These are phyloP conservation scores for Xiphophorus birchmanni DNA, from an alignment of 2,797 vertebrate genomes.

Conservation along the genomic window DNA sequence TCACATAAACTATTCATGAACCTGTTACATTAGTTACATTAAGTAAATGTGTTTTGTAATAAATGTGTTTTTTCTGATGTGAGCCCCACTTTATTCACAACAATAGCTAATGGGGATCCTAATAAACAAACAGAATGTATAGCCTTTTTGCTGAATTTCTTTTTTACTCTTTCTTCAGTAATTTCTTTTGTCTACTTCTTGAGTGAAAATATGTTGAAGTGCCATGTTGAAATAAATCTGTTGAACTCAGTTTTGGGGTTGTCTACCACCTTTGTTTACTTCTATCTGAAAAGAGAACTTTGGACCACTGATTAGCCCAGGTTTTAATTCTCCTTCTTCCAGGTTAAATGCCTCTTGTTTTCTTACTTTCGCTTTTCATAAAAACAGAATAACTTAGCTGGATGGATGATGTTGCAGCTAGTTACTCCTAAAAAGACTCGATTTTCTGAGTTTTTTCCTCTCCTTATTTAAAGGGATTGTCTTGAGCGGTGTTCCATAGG, in stretches of 20 bases:
- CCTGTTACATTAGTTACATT: too few relatives aligned
- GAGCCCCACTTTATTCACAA: background rate
- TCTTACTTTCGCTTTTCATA: background rate
- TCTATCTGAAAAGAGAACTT: background rate
- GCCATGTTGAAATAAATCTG: background rate
- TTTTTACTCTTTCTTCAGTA: background rate
- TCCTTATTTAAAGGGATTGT: background rate
- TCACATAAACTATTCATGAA: too few relatives aligned
- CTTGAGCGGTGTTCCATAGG: background rate
- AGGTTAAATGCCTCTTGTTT: background rate
- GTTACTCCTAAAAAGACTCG: background rate
- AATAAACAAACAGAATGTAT: background rate
- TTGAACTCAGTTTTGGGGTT: background rate
- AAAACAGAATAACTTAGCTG: background rate
- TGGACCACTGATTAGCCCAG: background rate
- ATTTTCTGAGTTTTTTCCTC: too few relatives aligned
- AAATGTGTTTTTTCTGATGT: background rate
- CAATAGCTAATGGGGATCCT: background rate
- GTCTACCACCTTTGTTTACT: background rate
- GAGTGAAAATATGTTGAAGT: background rate
- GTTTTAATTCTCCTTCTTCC: background rate
- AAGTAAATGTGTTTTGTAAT: too few relatives aligned
- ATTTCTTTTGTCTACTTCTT: background rate
- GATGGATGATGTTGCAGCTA: background rate
- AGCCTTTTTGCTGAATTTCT: too few relatives aligned